Evolutionary conservation across 2,113 vertebrate genomes (phyloP).

Genomic region (Catagonus wagneri): DNA sequence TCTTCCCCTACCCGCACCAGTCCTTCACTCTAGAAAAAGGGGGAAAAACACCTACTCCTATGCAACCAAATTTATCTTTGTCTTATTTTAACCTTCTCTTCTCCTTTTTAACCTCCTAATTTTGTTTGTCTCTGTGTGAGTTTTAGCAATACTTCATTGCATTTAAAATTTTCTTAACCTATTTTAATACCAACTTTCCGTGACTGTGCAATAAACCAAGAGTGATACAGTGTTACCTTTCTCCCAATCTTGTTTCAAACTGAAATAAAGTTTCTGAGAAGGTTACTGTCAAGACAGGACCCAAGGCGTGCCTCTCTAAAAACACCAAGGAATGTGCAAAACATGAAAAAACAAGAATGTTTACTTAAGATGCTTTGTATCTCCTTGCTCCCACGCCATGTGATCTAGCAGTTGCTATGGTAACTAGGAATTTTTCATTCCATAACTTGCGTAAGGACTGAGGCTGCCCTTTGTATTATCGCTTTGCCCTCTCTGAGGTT

Average conservation of each 20-base stretch:
- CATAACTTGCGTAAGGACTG: conserved; percentile 81
- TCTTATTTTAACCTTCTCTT: not conserved
- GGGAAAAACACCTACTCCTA: not conserved
- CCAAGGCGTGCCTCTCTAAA: conserved; percentile 29
- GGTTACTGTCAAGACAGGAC: conserved; percentile 10
- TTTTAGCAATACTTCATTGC: not conserved
- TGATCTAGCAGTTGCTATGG: conserved; percentile 81
- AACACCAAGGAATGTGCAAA: conserved; percentile 70
- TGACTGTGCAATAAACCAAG: not conserved
- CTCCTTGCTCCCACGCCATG: conserved; percentile 74
- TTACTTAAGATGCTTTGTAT: conserved; percentile 81
- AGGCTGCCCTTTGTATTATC: conserved; percentile 75
- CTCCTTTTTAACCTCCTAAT: not conserved
- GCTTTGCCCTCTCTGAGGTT: conserved; percentile 74
- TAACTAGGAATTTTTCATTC: conserved; percentile 83
- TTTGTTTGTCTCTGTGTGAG: not conserved
- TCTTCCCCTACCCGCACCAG: not conserved
- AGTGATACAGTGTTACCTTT: not conserved
- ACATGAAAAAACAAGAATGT: conserved; percentile 65
- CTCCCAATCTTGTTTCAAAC: conserved; percentile 42
- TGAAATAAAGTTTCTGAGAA: conserved; percentile 47
- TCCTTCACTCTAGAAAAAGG: not conserved
- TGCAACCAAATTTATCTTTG: not conserved
- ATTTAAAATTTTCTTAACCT: not conserved
- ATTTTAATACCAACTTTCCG: not conserved